Conservation (phyloP, 2,888 invertebrate species). For the Drosophila eohydei region DNA sequence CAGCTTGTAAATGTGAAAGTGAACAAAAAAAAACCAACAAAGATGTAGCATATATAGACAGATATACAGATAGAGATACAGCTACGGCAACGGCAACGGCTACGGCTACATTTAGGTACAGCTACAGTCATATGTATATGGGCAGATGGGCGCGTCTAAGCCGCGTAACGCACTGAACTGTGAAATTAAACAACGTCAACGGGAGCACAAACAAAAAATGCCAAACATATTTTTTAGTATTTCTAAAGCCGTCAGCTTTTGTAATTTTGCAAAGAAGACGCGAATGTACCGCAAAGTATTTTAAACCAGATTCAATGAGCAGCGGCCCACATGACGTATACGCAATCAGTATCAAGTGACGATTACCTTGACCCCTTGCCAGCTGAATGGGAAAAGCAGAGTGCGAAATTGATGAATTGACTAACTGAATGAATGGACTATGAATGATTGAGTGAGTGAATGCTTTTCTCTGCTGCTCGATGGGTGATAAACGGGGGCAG, state of each 20-base stretch:
- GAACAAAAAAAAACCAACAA: background rate
- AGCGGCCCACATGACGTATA: conserved; percentile 38
- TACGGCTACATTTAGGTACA: conserved; percentile 13
- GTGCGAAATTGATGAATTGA: conserved; percentile 50
- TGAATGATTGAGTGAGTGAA: conserved; percentile 18
- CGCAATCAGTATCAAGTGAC: conserved; percentile 62
- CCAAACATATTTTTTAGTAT: conserved; percentile 13
- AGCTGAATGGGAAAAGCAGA: conserved; percentile 42
- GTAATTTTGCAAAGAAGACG: background rate
- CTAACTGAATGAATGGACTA: conserved; percentile 26
- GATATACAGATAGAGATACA: background rate
- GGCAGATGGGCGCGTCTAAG: conserved; percentile 70
- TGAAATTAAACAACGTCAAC: conserved; percentile 79
- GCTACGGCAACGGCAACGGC: background rate
- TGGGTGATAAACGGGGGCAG: conserved; percentile 28
- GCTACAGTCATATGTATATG: conserved; percentile 12
- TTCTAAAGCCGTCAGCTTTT: background rate
- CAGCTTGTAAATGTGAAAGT: conserved; percentile 53
- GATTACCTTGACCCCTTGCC: conserved; percentile 66
- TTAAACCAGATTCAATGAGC: conserved; percentile 30
- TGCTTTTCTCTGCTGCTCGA: conserved; percentile 3
- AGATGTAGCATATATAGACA: conserved; percentile 9
- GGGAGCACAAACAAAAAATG: conserved; percentile 12
- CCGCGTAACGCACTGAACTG: conserved; percentile 76
- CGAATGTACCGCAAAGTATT: background rate